Conservation (phyloP, 2,888 invertebrate genomes). For the Caenorhabditis becei region DNA sequence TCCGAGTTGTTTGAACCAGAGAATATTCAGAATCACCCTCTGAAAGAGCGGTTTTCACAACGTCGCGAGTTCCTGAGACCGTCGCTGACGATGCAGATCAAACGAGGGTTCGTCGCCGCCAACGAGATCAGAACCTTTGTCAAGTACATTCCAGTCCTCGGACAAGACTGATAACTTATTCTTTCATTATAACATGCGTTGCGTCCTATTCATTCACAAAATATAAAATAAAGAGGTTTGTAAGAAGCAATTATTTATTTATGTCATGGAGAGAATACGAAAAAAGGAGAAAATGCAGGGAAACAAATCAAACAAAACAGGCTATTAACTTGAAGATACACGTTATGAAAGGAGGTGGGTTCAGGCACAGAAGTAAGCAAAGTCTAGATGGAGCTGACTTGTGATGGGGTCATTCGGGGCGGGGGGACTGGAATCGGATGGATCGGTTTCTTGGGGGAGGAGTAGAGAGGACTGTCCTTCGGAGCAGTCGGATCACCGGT, state of each 20-base stretch:
- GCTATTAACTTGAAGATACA: background rate
- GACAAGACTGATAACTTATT: too few relatives aligned
- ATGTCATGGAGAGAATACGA: background rate
- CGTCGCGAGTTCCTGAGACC: conserved; percentile 41
- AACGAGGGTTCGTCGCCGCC: conserved; percentile 28
- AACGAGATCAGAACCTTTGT: conserved; percentile 21
- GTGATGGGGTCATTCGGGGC: conserved; percentile 38
- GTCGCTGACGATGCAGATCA: conserved; percentile 48
- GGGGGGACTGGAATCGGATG: conserved; percentile 50
- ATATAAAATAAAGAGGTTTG: too few relatives aligned
- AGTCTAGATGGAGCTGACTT: conserved; percentile 18
- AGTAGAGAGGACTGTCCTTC: conserved; percentile 54
- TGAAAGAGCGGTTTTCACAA: conserved; percentile 27
- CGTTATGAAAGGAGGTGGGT: conserved; percentile 37
- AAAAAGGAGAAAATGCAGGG: conserved; percentile 19
- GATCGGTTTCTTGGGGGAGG: conserved; percentile 14
- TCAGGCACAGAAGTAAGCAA: background rate
- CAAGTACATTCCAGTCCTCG: conserved; percentile 19
- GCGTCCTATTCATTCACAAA: too few relatives aligned
- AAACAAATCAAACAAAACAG: background rate
- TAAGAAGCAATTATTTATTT: too few relatives aligned
- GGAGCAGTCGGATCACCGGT: conserved; percentile 56
- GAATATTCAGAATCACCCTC: conserved; percentile 26
- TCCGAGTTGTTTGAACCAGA: background rate
- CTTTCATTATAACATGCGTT: too few relatives aligned